phyloP scores from a whole-genome alignment of 1,140 invertebrate species.

The Tetramorium simillimum region DNA sequence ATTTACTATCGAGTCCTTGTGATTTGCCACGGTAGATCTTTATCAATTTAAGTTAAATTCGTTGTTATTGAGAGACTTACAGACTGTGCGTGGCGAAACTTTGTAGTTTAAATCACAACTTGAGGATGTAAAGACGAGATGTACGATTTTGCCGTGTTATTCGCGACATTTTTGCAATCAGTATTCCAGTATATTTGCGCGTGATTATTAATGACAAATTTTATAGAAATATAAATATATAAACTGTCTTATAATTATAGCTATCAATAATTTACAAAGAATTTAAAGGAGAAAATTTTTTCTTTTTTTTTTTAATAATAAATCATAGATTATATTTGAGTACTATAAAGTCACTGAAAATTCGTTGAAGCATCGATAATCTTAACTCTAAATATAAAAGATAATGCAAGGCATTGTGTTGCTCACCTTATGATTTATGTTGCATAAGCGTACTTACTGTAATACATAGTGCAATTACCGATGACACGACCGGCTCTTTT shows the following conservation, averaged over 20 bases:
- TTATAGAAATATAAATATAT: background rate
- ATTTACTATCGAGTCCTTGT: constrained; percentile 28
- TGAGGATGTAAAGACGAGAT: background rate
- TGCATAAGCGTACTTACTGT: background rate
- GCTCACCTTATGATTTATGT: background rate
- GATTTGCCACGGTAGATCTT: background rate
- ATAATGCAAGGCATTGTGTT: background rate
- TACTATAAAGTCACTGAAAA: background rate
- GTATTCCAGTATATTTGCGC: background rate
- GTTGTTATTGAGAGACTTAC: background rate
- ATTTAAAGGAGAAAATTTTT: background rate
- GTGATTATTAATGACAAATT: background rate
- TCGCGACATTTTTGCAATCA: background rate
- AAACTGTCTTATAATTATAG: background rate
- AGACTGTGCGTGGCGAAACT: background rate
- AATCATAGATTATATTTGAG: background rate
- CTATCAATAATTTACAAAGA: background rate
- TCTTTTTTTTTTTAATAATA: background rate
- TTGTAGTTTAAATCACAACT: background rate
- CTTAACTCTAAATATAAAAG: background rate
- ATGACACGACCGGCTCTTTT: background rate
- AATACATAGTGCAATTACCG: background rate
- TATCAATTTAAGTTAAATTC: constrained; percentile 8
- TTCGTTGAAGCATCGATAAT: background rate
- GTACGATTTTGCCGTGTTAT: background rate